Conservation (phyloP, 2,797 vertebrate genomes). For the Leucoraja ocellata region DNA sequence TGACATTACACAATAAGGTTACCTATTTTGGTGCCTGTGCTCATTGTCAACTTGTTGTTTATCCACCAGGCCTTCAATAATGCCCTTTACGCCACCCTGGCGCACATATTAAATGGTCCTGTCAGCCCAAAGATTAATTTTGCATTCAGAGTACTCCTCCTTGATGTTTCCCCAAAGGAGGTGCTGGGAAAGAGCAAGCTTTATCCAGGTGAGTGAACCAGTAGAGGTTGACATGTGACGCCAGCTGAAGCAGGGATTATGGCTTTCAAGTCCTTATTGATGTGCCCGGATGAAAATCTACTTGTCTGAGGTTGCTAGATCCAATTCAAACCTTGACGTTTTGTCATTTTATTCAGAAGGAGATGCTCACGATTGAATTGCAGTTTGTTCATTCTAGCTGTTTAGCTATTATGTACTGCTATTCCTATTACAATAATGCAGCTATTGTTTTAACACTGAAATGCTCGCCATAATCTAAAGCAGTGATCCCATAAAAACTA, state of each 20-base stretch:
- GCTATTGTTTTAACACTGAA: neutral
- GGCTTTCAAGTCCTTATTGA: neutral
- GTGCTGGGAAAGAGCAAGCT: neutral
- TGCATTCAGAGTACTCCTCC: constrained; percentile 55
- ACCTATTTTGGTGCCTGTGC: neutral
- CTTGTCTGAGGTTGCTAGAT: neutral
- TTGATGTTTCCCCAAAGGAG: constrained; percentile 44
- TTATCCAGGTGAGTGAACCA: neutral
- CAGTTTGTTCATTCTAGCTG: neutral
- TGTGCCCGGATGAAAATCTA: neutral
- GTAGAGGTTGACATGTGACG: neutral
- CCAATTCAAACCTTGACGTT: neutral
- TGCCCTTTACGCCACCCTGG: constrained; percentile 67
- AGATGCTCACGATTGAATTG: neutral
- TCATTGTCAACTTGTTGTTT: neutral
- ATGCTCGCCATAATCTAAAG: neutral
- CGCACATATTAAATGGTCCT: constrained; percentile 53
- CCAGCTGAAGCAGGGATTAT: neutral
- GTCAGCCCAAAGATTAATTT: constrained; percentile 54
- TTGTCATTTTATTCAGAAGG: neutral
- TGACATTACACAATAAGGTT: neutral
- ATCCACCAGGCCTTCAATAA: constrained; percentile 64
- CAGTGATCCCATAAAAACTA: neutral
- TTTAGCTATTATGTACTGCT: neutral
- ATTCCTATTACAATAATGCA: neutral